These are phyloP conservation scores for Troides helena DNA, from an alignment of 2,888 invertebrate species.

Conservation along the genomic window DNA sequence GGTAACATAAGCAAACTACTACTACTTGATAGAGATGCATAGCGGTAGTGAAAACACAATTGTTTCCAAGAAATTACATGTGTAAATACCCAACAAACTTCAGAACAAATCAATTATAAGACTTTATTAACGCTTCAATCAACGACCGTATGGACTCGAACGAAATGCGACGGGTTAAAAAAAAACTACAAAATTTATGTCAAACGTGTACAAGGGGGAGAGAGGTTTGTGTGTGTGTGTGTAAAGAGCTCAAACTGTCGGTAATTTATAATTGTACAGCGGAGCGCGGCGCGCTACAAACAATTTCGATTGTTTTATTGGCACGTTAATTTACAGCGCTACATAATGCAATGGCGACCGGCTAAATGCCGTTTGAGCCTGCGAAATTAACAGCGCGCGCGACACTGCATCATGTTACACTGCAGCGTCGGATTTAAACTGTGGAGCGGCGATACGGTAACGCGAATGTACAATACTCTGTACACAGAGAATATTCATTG, in stretches of 20 bases:
- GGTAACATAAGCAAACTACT: too few species aligned
- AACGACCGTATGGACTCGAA: background rate
- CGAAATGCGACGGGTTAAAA: constrained; percentile 1
- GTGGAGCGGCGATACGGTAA: background rate
- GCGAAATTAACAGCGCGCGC: constrained; percentile 17
- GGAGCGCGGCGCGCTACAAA: constrained; percentile 15
- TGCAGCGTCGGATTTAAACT: constrained; percentile 3
- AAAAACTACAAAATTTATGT: constrained; percentile 21
- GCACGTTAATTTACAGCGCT: constrained; percentile 23
- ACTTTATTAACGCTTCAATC: constrained; percentile 14
- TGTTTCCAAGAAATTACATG: too few species aligned
- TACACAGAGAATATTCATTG: background rate
- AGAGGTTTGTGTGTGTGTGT: background rate
- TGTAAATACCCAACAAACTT: background rate
- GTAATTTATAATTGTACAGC: constrained; percentile 28
- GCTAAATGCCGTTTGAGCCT: constrained; percentile 21
- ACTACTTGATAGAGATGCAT: too few species aligned
- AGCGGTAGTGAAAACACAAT: too few species aligned
- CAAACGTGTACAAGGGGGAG: constrained; percentile 9
- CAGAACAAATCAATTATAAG: background rate
- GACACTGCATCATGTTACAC: background rate
- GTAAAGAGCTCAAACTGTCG: constrained; percentile 21
- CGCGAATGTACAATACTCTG: background rate
- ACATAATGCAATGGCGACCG: constrained; percentile 21
- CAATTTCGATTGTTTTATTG: constrained; percentile 28